Base-by-base conservation (phyloP, 2,888 invertebrate genomes). In the Yponomeuta evonymella region DNA sequence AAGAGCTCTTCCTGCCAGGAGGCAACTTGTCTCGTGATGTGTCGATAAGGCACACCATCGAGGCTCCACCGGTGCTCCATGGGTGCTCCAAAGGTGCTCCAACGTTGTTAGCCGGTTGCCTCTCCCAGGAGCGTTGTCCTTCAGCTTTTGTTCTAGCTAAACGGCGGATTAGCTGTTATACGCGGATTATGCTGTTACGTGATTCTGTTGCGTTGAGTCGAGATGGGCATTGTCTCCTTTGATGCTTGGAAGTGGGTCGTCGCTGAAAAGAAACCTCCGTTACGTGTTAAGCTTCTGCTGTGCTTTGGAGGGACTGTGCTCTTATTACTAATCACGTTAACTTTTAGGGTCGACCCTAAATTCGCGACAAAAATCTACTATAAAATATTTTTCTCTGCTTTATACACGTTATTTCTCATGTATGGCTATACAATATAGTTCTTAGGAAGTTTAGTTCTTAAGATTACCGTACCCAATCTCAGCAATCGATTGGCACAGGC, bases 31-130 rank as follows among this genome's bases (percentile, higher is more conserved):
- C 68, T 69, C 73, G 70, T 74, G 82, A 82, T 81, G 80, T 74
- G 69, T 74, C 74, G 83, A 83, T 83, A 83, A 81, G 78, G 80
- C 83, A 83, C 77, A 76, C 78, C 63, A 23, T 43, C 67, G 48
- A n/a, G 29, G 67, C 48, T 67, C 36, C n/a, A 33, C 36, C 48
- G 70, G 30, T 11, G 58, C 58, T 15, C 67, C 62, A 9, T 10
- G 33, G 12, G 58, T 48, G 58, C 70, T 67, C 58, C n/a, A 48
- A 15, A 23, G 51, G 29, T 11, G 63, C 63, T n/a, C 70, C 33
- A 23, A 12, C 29, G 23, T 10, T 48, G 48, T 58, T 63, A 68
- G 51, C 48, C 67, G n/a, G 48, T 67, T 67, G 29, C 65, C 65
- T 29, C 65, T 29, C 33, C 29, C 65, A 65, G 65, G 48, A 15